phyloP scores from a whole-genome alignment of 2,888 invertebrate species.

The Drosophila kuntzei region DNA sequence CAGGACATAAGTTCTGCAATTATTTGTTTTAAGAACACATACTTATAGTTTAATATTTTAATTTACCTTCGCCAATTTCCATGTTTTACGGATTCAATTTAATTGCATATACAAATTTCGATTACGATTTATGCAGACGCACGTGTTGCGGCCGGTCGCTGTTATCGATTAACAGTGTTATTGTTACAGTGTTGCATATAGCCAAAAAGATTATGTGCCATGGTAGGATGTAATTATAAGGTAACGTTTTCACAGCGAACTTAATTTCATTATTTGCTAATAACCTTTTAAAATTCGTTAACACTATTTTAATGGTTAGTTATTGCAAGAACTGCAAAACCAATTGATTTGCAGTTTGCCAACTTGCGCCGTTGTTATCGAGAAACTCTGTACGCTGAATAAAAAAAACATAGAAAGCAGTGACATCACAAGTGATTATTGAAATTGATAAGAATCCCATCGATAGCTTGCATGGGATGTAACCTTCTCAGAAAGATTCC shows the following conservation, averaged over 20 bases:
- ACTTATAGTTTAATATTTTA: neutral
- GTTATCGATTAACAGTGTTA: slow-evolving; percentile 32
- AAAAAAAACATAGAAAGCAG: neutral
- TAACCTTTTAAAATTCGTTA: too few species aligned
- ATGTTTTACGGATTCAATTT: slow-evolving; percentile 33
- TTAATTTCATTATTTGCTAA: too few species aligned
- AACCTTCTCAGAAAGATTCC: slow-evolving; percentile 1
- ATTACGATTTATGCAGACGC: slow-evolving; percentile 44
- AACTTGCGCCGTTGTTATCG: neutral
- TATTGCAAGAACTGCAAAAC: too few species aligned
- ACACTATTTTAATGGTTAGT: too few species aligned
- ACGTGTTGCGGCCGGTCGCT: slow-evolving; percentile 52
- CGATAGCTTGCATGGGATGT: slow-evolving; percentile 2
- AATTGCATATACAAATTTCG: slow-evolving; percentile 29
- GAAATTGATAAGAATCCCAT: neutral
- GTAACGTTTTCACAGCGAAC: neutral
- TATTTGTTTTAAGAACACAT: neutral
- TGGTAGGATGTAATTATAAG: neutral
- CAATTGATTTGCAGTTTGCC: neutral
- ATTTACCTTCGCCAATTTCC: slow-evolving; percentile 67
- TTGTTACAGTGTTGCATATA: neutral
- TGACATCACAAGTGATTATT: slow-evolving; percentile 5
- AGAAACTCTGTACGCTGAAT: too few species aligned
- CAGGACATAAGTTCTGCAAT: slow-evolving; percentile 81
- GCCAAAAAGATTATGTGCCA: neutral